These are phyloP conservation scores for Leucania comma DNA, from an alignment of 2,888 invertebrate genomes.

Conservation along the genomic window DNA sequence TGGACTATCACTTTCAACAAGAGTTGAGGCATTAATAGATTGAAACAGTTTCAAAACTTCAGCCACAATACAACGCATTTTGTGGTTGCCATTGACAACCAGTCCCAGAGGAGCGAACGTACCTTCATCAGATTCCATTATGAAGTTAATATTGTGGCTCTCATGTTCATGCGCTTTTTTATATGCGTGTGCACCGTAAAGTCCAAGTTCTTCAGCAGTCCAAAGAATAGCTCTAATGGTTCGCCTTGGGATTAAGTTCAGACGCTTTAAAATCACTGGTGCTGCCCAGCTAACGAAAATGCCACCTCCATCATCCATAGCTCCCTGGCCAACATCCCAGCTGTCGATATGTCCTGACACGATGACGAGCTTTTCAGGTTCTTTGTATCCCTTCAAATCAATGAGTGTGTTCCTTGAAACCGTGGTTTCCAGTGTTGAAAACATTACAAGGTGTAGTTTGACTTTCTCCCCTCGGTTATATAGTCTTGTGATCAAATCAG, in stretches of 20 bases:
- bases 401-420: constrained; percentile 94
- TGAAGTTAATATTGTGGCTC: constrained; percentile 92
- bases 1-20: constrained; percentile 88
- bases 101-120: constrained; percentile 94
- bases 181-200: constrained; percentile 92
- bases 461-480: constrained; percentile 89
- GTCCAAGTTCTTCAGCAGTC: constrained; percentile 95
- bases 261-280: constrained; percentile 91
- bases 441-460: constrained; percentile 91
- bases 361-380: constrained; percentile 91
- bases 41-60: constrained; percentile 92
- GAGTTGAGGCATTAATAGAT: constrained; percentile 92
- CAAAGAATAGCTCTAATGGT: constrained; percentile 94
- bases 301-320: constrained; percentile 97
- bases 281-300: constrained; percentile 95
- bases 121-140: constrained; percentile 96
- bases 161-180: constrained; percentile 90
- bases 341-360: constrained; percentile 96
- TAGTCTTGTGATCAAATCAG: constrained; percentile 93
- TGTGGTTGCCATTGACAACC: constrained; percentile 91
- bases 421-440: constrained; percentile 90
- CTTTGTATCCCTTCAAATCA: constrained; percentile 91
- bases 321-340: constrained; percentile 97
- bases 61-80: constrained; percentile 92
- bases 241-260: constrained; percentile 92